Base-by-base conservation (phyloP, 2,888 invertebrate species). In the Mechanitis messenoides region DNA sequence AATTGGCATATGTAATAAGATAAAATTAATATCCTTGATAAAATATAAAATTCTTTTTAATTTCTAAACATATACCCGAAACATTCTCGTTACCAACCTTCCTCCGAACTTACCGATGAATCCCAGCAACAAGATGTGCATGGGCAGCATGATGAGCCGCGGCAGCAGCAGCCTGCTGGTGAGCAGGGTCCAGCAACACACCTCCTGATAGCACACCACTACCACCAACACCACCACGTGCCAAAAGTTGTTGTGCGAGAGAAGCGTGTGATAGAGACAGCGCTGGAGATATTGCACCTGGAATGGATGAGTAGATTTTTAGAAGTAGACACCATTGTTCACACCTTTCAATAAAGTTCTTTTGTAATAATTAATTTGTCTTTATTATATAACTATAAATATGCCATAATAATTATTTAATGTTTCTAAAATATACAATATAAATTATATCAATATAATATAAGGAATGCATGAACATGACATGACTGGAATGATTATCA, bases 211-310 rank as follows among this genome's bases (percentile, higher is more conserved):
- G 75, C 33, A 90, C 90, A 7, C 84, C 88, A 59, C 87, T 83
- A 55, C 84, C 90, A 70, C 79, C 91, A 72, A 78, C 92, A 47
- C 75, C 91, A 62, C 81, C 87, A 28, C 86, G 74, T 31, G 87
- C 88, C 62, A 88, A 73, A 45, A 89, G 69, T 69, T 87, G 89
- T 73, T 87, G 90, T 33, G 88, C 92, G 73, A 81, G 84, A 65
- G 78, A 92, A 75, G 78, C 92, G 83, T 83, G 90, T 12, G 89
- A 90, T 64, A 93, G 90, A 53, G 94, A 93, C 57, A 96, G 89
- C 0, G 96, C 95, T 12, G 97, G 97, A 71, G 96, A 96, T 83
- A 97, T 93, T n/a, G 96, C 95, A 72, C 94, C 91, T 91, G 75
- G 7, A 81, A 81, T 12, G 46, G 64, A 50, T 28, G 28, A 31